Evolutionary conservation across 2,113 vertebrate genomes (phyloP).

Genomic region (Ceuthmochares aereus): DNA sequence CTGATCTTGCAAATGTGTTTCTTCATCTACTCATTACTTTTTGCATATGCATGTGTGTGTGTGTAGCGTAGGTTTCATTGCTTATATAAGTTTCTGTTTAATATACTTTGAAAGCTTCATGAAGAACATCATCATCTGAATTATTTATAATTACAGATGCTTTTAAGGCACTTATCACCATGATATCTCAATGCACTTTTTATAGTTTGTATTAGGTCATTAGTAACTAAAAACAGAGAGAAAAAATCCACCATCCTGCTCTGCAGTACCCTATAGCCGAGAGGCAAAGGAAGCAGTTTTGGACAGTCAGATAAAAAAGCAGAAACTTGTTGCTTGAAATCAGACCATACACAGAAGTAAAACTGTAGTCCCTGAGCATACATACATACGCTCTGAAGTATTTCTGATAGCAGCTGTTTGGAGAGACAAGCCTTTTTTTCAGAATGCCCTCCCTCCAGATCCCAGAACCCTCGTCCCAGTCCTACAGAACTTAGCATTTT

Average conservation of each 20-base stretch:
- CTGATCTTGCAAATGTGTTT: neutral
- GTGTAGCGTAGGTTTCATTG: neutral
- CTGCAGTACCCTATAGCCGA: neutral
- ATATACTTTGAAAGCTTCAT: conserved; percentile 39
- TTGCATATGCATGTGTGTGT: neutral
- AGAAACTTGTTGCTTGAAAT: neutral
- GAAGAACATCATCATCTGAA: conserved; percentile 33
- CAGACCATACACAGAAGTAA: neutral
- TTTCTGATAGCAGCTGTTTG: neutral
- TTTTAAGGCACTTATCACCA: conserved; percentile 40
- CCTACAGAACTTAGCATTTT: neutral
- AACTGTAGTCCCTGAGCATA: neutral
- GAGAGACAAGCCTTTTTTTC: neutral
- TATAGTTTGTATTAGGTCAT: neutral
- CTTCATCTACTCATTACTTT: neutral
- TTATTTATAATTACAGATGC: conserved; percentile 38
- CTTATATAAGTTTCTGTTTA: conserved; percentile 46
- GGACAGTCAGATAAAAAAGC: neutral
- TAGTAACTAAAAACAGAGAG: conserved; percentile 9
- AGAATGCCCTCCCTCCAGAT: neutral
- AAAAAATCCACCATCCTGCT: neutral
- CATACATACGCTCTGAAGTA: neutral
- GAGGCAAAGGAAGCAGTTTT: neutral
- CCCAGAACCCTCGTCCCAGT: neutral
- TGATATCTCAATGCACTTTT: conserved; percentile 26